phyloP scores from a whole-genome alignment of 2,888 invertebrate genomes.

The Platycheirus rosarum region DNA sequence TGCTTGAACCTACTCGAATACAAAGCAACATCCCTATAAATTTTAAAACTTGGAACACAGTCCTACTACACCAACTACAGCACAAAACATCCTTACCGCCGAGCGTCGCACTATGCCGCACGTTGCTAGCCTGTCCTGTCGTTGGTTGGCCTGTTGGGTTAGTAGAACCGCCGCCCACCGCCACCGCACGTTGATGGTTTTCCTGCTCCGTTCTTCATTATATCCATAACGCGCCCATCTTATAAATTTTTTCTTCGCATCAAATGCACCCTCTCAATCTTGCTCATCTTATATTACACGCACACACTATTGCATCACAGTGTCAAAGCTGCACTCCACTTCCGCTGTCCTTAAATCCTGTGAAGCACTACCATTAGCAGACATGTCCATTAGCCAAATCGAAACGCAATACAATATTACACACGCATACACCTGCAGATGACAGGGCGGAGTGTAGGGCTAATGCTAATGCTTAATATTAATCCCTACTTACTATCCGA shows the following conservation, averaged over 20 bases:
- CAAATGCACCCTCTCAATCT: slow-evolving; percentile 32
- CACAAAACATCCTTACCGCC: slow-evolving; percentile 40
- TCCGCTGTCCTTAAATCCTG: slow-evolving; percentile 1
- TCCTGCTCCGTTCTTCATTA: slow-evolving; percentile 59
- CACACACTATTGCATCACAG: not conserved
- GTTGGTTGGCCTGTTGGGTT: slow-evolving; percentile 48
- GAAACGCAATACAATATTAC: slow-evolving; percentile 50
- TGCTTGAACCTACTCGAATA: slow-evolving; percentile 74
- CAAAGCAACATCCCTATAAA: slow-evolving; percentile 75
- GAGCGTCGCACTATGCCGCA: not conserved
- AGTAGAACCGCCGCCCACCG: no score
- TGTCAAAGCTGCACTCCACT: slow-evolving; percentile 27
- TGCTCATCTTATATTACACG: slow-evolving; percentile 5
- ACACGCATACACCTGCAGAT: slow-evolving; percentile 25
- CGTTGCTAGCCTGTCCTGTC: slow-evolving; percentile 45
- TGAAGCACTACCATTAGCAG: slow-evolving; percentile 53
- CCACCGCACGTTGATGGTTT: slow-evolving; percentile 46
- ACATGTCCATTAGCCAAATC: slow-evolving; percentile 70
- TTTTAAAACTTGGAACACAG: slow-evolving; percentile 72
- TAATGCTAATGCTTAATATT: slow-evolving; percentile 62
- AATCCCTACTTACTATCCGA: slow-evolving; percentile 56
- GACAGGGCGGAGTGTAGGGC: slow-evolving; percentile 26
- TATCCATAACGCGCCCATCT: slow-evolving; percentile 59
- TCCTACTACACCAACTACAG: slow-evolving; percentile 46
- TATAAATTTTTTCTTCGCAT: slow-evolving; percentile 23